These are phyloP conservation scores for Hydrozoanthus tunicans DNA, from an alignment of 64 coral and sea anemone genomes.

Conservation along the genomic window DNA sequence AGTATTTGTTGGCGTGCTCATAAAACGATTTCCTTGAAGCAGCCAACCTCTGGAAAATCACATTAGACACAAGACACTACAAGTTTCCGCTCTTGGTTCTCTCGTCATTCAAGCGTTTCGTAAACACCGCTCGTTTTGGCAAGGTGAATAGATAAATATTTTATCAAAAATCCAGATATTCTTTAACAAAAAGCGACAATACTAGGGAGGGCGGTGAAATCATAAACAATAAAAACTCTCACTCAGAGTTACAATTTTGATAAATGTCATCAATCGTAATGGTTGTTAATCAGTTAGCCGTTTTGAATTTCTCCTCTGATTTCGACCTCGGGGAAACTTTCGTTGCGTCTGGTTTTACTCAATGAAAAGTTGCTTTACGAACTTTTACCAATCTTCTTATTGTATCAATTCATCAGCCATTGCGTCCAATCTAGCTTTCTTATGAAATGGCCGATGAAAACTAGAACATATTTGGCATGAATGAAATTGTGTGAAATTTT, in stretches of 20 bases:
- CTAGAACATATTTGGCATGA: background rate
- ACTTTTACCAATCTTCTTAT: background rate
- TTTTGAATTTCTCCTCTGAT: background rate
- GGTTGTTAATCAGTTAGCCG: no score
- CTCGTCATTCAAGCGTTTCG: background rate
- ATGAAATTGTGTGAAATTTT: background rate
- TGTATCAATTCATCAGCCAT: background rate
- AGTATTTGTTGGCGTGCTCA: background rate
- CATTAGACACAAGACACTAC: background rate
- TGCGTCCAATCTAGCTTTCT: background rate
- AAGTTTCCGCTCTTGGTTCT: constrained; percentile 33
- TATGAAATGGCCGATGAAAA: background rate
- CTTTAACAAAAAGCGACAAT: no score
- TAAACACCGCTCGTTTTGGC: background rate
- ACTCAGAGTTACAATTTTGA: no score
- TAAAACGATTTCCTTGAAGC: background rate
- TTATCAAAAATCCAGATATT: no score
- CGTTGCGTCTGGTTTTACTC: no score
- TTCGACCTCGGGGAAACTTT: background rate
- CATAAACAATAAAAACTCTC: no score
- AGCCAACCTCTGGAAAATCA: constrained; percentile 19
- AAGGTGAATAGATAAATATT: no score
- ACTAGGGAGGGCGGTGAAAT: no score
- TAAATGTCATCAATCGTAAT: no score
- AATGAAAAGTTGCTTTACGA: no score